phyloP scores from a whole-genome alignment of 2,797 vertebrate species.

The Lophotriccus pileatus region DNA sequence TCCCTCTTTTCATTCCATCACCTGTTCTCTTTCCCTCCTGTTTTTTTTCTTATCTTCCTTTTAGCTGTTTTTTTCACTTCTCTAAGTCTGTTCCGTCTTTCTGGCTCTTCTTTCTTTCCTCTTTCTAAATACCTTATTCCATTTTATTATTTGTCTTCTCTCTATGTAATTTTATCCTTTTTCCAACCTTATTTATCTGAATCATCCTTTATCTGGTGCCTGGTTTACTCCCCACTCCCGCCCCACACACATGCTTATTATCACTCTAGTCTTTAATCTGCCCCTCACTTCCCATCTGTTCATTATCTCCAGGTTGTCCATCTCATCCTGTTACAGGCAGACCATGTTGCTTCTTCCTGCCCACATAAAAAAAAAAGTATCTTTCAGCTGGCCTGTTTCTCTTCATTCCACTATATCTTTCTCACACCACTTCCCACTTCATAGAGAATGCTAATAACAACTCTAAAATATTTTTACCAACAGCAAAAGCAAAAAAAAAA shows the following conservation, averaged over 20 bases:
- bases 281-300: constrained; percentile 42
- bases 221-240: neutral
- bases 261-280: neutral
- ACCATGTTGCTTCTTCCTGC: constrained; percentile 1
- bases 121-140: neutral
- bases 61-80: neutral
- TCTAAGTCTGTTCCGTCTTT: neutral
- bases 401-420: neutral
- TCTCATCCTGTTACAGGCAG: neutral
- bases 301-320: constrained; percentile 42
- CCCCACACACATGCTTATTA: neutral
- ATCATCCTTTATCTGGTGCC: neutral
- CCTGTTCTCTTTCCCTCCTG: neutral
- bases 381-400: neutral
- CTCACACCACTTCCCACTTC: neutral
- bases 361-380: neutral
- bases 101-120: neutral
- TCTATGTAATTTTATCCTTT: neutral
- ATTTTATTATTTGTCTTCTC: neutral
- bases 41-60: neutral
- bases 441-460: neutral
- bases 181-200: neutral
- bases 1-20: neutral
- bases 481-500: neutral
- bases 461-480: neutral